Percentiles rank a stretch among this genome's conserved stretches.
Conservation (phyloP, 2,797 vertebrate species). For the Chromis chromis region DNA sequence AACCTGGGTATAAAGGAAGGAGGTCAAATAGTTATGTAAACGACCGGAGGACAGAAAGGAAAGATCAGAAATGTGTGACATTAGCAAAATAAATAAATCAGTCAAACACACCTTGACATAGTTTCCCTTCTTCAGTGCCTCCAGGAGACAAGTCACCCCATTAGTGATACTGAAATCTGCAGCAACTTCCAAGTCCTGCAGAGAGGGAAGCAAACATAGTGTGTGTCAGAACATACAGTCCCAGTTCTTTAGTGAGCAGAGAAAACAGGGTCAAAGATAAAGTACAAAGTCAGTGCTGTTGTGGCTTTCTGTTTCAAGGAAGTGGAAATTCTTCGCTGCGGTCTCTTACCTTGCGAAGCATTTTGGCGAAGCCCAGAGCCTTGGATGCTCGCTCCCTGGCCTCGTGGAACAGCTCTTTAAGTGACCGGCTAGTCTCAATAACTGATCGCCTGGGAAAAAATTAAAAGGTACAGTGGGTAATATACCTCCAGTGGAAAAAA, state of each 20-base stretch:
- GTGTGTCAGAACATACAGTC: constrained; percentile 46
- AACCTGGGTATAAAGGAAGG: constrained; percentile 81
- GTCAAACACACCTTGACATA: constrained; percentile 89
- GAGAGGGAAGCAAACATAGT: constrained; percentile 41
- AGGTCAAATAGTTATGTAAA: not conserved
- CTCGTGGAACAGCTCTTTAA: constrained; percentile 98
- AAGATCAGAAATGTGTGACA: not conserved
- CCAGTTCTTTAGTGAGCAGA: constrained; percentile 29
- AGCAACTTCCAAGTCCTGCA: constrained; percentile 96
- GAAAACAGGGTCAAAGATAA: constrained; percentile 49
- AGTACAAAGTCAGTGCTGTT: constrained; percentile 33
- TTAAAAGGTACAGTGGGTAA: constrained; percentile 20
- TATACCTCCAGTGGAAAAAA: not conserved
- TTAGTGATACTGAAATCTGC: constrained; percentile 92
- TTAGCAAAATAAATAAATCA: not conserved
- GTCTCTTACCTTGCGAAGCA: constrained; percentile 94
- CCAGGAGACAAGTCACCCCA: constrained; percentile 88
- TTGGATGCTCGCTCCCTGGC: constrained; percentile 97
- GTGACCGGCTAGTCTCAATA: constrained; percentile 95
- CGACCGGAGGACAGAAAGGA: not conserved
- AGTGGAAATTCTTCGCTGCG: constrained; percentile 16
- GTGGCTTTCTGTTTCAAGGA: constrained; percentile 36
- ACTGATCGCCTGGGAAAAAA: constrained; percentile 90
- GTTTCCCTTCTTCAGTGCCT: constrained; percentile 88
- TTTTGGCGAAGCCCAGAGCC: constrained; percentile 98